These are phyloP conservation scores for Chaetophractus vellerosus DNA, from an alignment of 2,797 vertebrate species.

Conservation along the genomic window DNA sequence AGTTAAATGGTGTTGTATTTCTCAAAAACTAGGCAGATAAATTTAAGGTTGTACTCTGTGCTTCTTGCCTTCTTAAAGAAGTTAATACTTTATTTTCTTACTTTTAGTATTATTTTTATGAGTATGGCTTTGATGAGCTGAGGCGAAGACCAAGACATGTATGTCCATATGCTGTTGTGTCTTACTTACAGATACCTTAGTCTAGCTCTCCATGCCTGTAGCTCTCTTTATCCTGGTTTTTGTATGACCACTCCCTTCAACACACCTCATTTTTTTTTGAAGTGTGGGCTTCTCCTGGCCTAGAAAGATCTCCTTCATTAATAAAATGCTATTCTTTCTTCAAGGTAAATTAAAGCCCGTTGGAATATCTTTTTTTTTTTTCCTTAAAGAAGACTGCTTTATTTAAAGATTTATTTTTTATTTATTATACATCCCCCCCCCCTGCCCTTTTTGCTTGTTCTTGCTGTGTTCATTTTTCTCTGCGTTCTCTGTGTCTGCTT, in stretches of 20 bases:
- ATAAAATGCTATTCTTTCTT: conserved; percentile 37
- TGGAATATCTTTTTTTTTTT: conserved; percentile 17
- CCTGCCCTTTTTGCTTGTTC: too few species aligned
- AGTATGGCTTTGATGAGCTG: conserved; percentile 97
- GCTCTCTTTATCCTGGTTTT: background rate
- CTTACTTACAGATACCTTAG: conserved; percentile 86
- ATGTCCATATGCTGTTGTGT: conserved; percentile 97
- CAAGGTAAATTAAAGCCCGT: conserved; percentile 38
- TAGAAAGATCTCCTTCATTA: background rate
- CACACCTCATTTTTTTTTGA: conserved; percentile 46
- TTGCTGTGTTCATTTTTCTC: too few species aligned
- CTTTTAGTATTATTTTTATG: conserved; percentile 97
- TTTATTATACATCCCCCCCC: too few species aligned
- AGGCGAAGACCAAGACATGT: conserved; percentile 95
- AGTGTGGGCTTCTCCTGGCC: background rate
- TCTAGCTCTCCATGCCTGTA: background rate
- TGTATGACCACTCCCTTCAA: background rate
- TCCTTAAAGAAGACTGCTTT: too few species aligned
- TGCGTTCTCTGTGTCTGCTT: too few species aligned
- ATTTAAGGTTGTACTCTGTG: background rate
- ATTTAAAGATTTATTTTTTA: too few species aligned
- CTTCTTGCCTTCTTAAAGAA: conserved; percentile 53
- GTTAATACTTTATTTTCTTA: conserved; percentile 78
- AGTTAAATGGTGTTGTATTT: conserved; percentile 60
- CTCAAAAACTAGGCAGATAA: conserved; percentile 55